phyloP scores from a whole-genome alignment of 2,797 vertebrate genomes.

The Manis crassicaudata region DNA sequence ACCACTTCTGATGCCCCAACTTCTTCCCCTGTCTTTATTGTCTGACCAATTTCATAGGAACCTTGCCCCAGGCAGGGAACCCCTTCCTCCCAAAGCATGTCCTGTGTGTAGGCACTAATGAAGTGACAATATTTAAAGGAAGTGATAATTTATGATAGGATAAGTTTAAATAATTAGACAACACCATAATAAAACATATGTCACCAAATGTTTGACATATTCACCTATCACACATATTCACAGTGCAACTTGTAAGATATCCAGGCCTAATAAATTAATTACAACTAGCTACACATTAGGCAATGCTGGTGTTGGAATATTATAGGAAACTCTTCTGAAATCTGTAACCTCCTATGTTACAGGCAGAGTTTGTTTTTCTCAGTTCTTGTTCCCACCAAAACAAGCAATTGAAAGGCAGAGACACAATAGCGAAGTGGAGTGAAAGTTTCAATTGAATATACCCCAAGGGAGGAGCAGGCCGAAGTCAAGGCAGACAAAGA shows the following conservation, averaged over 20 bases:
- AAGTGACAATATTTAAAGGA: constrained; percentile 17
- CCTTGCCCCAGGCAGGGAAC: no score
- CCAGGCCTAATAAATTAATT: not conserved
- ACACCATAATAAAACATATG: not conserved
- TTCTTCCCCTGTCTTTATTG: no score
- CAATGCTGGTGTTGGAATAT: not conserved
- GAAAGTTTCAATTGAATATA: no score
- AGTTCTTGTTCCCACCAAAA: no score
- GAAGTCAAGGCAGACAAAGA: no score
- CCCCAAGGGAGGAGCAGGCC: no score
- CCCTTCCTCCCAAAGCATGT: not conserved
- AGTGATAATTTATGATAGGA: not conserved
- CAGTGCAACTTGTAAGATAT: not conserved
- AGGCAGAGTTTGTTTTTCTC: no score
- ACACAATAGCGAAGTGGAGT: no score
- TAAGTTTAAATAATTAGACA: not conserved
- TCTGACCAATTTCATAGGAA: no score
- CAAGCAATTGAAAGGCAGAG: no score
- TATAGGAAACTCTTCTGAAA: not conserved
- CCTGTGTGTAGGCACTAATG: not conserved
- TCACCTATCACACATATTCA: not conserved
- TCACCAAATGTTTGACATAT: not conserved
- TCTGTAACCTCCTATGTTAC: not conserved
- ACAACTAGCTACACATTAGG: not conserved
- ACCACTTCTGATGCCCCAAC: no score